Percentiles rank a stretch among this genome's conserved stretches.
Conservation (phyloP, 2,113 vertebrate species). For the Lophius piscatorius region DNA sequence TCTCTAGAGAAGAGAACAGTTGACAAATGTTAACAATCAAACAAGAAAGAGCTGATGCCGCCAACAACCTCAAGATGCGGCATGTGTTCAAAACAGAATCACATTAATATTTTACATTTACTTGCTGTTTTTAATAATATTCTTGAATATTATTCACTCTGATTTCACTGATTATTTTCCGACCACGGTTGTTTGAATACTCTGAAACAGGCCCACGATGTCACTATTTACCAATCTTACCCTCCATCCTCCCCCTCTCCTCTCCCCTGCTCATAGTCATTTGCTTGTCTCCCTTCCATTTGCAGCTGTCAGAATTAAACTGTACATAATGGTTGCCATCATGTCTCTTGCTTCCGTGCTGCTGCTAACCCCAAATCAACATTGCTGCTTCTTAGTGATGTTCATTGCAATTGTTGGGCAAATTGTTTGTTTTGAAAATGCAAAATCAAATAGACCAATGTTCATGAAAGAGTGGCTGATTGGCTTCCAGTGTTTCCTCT, state of each 20-base stretch:
- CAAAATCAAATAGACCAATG: constrained; percentile 56
- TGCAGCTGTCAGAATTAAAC: constrained; percentile 77
- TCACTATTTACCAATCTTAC: constrained; percentile 56
- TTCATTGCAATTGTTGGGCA: constrained; percentile 64
- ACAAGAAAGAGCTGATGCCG: constrained; percentile 8
- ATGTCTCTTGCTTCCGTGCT: constrained; percentile 67
- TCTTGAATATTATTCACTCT: constrained; percentile 28
- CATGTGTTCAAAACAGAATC: constrained; percentile 6
- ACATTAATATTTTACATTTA: constrained; percentile 7
- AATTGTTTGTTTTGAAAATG: constrained; percentile 76
- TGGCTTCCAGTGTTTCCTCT: constrained; percentile 60
- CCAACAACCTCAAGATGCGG: not conserved
- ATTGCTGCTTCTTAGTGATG: constrained; percentile 62
- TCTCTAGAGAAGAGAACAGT: not conserved
- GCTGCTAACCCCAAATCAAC: constrained; percentile 72
- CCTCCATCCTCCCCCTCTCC: constrained; percentile 6
- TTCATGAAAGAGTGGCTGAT: constrained; percentile 64
- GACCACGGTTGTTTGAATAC: constrained; percentile 46
- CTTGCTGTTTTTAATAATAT: constrained; percentile 13
- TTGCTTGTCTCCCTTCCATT: constrained; percentile 71
- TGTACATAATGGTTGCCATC: constrained; percentile 72
- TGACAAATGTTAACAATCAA: constrained; percentile 26
- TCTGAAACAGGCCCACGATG: constrained; percentile 60
- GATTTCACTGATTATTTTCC: constrained; percentile 20
- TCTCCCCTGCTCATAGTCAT: constrained; percentile 65